Percentiles rank a stretch among this genome's conserved stretches.
Conservation (phyloP, 1,140 invertebrate species). For the Ceratitis capitata region DNA sequence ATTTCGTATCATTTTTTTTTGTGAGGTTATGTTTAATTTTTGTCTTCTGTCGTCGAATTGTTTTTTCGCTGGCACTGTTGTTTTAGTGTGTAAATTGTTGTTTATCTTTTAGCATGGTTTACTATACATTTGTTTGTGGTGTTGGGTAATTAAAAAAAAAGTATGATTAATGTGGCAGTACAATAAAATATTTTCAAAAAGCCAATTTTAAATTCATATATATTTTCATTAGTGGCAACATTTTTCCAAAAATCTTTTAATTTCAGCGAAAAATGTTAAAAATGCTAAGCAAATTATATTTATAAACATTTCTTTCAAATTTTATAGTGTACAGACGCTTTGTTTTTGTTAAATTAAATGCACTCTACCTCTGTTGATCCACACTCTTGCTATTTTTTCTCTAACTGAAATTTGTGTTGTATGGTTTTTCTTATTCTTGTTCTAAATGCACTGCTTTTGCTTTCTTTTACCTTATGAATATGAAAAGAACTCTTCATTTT, state of each 20-base stretch:
- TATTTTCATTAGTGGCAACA: too few relatives aligned
- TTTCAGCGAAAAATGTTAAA: conserved; percentile 40
- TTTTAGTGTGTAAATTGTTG: not conserved
- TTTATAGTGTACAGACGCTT: not conserved
- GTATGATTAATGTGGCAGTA: conserved; percentile 38
- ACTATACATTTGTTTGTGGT: not conserved
- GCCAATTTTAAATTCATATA: not conserved
- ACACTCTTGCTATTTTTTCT: not conserved
- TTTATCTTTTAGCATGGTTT: conserved; percentile 19
- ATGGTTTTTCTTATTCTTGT: not conserved
- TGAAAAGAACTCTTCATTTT: not conserved
- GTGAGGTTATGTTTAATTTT: not conserved
- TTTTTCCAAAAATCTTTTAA: conserved; percentile 5
- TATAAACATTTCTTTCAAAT: not conserved
- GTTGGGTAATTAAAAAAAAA: not conserved
- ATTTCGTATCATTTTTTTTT: not conserved
- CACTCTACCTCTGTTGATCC: not conserved
- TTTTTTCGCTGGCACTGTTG: not conserved
- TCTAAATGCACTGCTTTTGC: conserved; percentile 3
- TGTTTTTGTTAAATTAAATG: not conserved
- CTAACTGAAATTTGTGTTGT: not conserved
- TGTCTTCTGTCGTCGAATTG: not conserved
- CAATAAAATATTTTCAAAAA: conserved; percentile 44
- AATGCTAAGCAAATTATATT: conserved; percentile 43
- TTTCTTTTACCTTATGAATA: not conserved